Conservation (phyloP, 2,113 vertebrate species). For the Prietella phreatophila region DNA sequence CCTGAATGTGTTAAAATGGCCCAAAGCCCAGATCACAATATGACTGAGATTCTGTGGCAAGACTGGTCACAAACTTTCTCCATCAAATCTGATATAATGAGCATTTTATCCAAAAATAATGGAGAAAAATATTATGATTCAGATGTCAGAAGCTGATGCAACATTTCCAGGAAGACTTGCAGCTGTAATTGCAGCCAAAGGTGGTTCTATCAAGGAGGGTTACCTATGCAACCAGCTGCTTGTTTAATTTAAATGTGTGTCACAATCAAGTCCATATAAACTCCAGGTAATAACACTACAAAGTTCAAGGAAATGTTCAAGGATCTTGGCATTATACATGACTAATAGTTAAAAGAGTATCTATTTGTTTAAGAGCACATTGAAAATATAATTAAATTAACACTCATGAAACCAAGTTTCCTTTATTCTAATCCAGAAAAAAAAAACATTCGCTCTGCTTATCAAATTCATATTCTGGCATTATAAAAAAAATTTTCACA, state of each 20-base stretch:
- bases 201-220: neutral
- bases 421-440: constrained; percentile 28
- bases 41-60: neutral
- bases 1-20: too few species aligned
- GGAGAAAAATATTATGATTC: too few species aligned
- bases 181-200: neutral
- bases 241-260: neutral
- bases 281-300: neutral
- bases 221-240: neutral
- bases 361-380: neutral
- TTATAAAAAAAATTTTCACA: constrained; percentile 12
- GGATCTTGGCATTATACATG: neutral
- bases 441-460: constrained; percentile 7
- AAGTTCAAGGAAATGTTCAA: neutral
- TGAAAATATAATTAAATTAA: constrained; percentile 13
- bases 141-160: too few species aligned
- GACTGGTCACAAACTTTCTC: neutral
- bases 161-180: too few species aligned
- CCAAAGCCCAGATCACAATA: too few species aligned
- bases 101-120: too few species aligned
- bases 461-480: constrained; percentile 15
- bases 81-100: neutral
- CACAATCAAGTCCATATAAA: neutral
- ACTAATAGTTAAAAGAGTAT: neutral
- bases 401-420: neutral